Percentiles rank a stretch among this genome's conserved stretches.
Evolutionary conservation across 2,888 invertebrate species (phyloP).

Genomic region (Drosophila mayaguana): DNA sequence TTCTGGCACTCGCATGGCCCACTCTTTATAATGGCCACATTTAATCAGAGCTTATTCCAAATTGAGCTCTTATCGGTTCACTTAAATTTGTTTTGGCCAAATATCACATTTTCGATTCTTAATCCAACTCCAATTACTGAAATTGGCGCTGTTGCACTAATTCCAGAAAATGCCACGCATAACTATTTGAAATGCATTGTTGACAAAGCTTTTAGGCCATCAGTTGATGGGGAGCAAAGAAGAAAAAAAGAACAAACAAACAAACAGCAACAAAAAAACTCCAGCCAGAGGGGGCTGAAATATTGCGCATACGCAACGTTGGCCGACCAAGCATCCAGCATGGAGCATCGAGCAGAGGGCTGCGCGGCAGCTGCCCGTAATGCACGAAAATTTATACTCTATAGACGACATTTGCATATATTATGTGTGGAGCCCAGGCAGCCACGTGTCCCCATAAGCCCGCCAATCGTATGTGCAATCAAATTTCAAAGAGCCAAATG

Average conservation of each 20-base stretch:
- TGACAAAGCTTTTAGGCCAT: conserved; percentile 43
- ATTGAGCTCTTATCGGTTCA: conserved; percentile 5
- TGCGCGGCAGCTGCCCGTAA: conserved; percentile 39
- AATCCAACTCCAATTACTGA: conserved; percentile 22
- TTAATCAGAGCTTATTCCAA: not conserved
- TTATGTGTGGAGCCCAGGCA: conserved; percentile 29
- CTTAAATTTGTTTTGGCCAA: conserved; percentile 3
- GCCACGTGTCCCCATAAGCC: conserved; percentile 49
- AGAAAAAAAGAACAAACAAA: not conserved
- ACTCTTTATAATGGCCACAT: not conserved
- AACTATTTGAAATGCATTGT: conserved; percentile 35
- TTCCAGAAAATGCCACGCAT: conserved; percentile 19
- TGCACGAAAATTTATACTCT: conserved; percentile 65
- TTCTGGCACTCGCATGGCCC: not conserved
- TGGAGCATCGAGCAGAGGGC: not conserved
- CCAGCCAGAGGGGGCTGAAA: conserved; percentile 23
- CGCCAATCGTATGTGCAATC: conserved; percentile 70
- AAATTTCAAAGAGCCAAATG: conserved; percentile 71
- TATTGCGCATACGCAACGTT: conserved; percentile 61
- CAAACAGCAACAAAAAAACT: not conserved
- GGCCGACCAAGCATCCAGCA: not conserved
- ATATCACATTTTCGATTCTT: conserved; percentile 11
- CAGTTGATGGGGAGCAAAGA: not conserved
- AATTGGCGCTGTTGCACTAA: conserved; percentile 23
- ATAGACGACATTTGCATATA: conserved; percentile 64